Percentiles rank a stretch among this genome's conserved stretches.
Evolutionary conservation across 1,140 invertebrate species (phyloP).

Genomic region (Lysiphlebus fabarum): DNA sequence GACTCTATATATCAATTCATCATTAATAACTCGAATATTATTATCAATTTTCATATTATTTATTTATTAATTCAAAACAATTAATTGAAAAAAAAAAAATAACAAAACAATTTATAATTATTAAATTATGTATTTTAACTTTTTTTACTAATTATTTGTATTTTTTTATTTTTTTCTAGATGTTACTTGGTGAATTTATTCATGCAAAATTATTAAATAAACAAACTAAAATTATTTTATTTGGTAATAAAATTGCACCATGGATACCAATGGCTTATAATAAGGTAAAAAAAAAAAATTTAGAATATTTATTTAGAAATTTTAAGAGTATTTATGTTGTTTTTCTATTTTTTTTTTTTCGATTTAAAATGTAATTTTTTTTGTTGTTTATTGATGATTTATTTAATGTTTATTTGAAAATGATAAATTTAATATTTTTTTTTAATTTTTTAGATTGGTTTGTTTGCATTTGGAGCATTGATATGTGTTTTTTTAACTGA

Average conservation of each 20-base stretch:
- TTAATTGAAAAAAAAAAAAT: not conserved
- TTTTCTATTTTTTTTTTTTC: not conserved
- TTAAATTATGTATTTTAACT: not conserved
- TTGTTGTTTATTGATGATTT: not conserved
- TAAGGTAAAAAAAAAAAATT: slow-evolving; percentile 38
- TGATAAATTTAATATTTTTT: not conserved
- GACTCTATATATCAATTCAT: not conserved
- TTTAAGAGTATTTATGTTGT: not conserved
- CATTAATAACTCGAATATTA: no score
- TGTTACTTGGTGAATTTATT: slow-evolving; percentile 62
- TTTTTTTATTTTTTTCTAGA: slow-evolving; percentile 55
- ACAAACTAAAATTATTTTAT: slow-evolving; percentile 48
- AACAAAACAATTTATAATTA: no score
- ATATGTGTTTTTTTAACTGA: slow-evolving; percentile 81
- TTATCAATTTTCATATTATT: not conserved
- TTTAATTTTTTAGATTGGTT: slow-evolving; percentile 56
- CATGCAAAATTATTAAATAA: slow-evolving; percentile 52
- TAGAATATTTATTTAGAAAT: not conserved
- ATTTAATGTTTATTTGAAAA: no score
- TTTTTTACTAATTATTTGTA: not conserved
- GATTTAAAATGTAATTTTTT: not conserved
- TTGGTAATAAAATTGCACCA: slow-evolving; percentile 62
- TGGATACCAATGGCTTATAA: slow-evolving; percentile 73
- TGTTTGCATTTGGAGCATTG: slow-evolving; percentile 81
- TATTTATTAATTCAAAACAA: not conserved